Base-by-base conservation (phyloP, 2,113 vertebrate genomes). In the Pygoscelis adeliae region DNA sequence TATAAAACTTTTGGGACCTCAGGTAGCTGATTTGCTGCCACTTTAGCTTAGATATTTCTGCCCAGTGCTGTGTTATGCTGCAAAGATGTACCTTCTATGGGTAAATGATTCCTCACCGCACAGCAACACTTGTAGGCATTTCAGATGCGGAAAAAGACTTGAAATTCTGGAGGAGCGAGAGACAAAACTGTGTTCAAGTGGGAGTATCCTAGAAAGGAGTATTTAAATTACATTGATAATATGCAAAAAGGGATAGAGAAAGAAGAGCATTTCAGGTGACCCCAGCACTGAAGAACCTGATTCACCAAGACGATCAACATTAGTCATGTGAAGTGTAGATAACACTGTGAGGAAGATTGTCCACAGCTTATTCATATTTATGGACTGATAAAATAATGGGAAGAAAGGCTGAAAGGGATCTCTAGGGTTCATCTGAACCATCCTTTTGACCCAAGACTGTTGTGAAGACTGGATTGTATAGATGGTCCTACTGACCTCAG, bases 141-240 rank as follows among this genome's bases (percentile, higher is more conserved):
- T 69, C 30, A 47, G 2, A 23, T 4, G 2, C 7, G 34, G 27
- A 62, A 36, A 56, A 67, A 32, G 14, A 2, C 9, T 12, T 29
- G 23, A 67, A 40, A 10, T 66, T 67, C 21, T 29, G 19, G 16
- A 72, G 32, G 6, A 36, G 5, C 11, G 14, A 22, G 5, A 56
- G 22, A 32, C 5, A 73, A 83, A 67, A 29, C 36, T 52, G 14
- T 46, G 15, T 23, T 58, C 32, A 40, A 70, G 40, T 15, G 23
- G 23, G 4, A 71, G 2, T 5, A 46, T 8, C 23, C 11, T 26
- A 38, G 42, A 50, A 81, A 21, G 5, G 6, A 58, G 3, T 0
- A 6, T n/a, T 79, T 47, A 21, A 25, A 30, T 87, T 16, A 11
- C 2, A 21, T 2, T 19, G 30, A 30, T 11, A 9, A 27, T 6